These are phyloP conservation scores for Patiria pectinifera DNA, from an alignment of 53 echinoderm and acorn worm genomes.

Conservation along the genomic window DNA sequence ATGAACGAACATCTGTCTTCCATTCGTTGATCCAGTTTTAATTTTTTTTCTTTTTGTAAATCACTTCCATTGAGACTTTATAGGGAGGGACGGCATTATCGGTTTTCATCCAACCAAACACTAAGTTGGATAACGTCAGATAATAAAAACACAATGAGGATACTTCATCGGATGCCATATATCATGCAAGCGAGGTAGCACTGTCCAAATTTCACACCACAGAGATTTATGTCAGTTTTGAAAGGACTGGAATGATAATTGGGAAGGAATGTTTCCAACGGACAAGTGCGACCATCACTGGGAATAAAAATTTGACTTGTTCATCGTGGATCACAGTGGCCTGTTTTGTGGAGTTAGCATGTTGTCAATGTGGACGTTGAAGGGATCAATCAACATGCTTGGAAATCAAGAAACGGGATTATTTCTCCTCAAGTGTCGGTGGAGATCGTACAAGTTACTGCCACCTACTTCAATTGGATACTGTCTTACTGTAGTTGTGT, in stretches of 20 bases:
- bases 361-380: neutral
- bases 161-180: neutral
- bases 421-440: neutral
- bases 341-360: neutral
- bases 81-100: neutral
- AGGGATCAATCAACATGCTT: neutral
- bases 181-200: neutral
- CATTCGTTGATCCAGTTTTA: neutral
- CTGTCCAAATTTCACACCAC: neutral
- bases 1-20: neutral
- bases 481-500: neutral
- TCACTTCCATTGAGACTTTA: neutral
- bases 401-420: neutral
- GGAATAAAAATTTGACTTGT: neutral
- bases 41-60: neutral
- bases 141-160: neutral
- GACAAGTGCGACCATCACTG: neutral
- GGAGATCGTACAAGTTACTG: neutral
- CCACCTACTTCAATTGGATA: neutral
- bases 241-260: neutral
- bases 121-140: neutral
- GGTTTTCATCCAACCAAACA: neutral
- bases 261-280: neutral
- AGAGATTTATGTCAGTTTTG: neutral
- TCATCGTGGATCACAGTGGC: neutral